Evolutionary conservation across 2,797 vertebrate genomes (phyloP).

Genomic region (Pelobates cultripes): DNA sequence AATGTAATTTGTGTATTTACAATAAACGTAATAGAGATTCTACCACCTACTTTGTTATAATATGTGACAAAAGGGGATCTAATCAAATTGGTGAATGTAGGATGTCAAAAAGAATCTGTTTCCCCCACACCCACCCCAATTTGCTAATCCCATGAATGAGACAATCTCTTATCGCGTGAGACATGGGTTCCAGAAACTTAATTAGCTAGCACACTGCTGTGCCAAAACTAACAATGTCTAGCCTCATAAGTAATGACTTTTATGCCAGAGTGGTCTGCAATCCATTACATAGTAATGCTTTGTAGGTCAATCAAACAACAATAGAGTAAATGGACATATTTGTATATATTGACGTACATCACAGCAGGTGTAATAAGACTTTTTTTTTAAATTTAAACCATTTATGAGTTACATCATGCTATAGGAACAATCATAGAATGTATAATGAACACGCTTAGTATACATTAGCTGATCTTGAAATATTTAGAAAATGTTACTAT

Average conservation of each 20-base stretch:
- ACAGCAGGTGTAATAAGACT: constrained; percentile 39
- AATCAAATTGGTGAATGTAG: constrained; percentile 14
- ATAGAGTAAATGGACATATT: constrained; percentile 19
- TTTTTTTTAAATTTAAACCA: not conserved
- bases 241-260: constrained; percentile 44
- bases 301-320: constrained; percentile 33
- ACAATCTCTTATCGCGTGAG: constrained; percentile 50
- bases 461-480: not conserved
- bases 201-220: constrained; percentile 34
- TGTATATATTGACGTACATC: constrained; percentile 21
- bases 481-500: not conserved
- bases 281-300: constrained; percentile 37
- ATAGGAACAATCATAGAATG: constrained; percentile 18
- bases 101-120: constrained; percentile 21
- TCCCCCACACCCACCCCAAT: constrained; percentile 5
- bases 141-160: constrained; percentile 29
- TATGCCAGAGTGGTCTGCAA: constrained; percentile 46
- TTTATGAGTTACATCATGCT: constrained; percentile 25
- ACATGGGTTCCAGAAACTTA: constrained; percentile 44
- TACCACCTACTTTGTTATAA: constrained; percentile 12
- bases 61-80: constrained; percentile 2
- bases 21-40: not conserved
- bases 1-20: not conserved
- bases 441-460: constrained; percentile 1
- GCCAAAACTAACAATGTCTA: constrained; percentile 54